phyloP scores from a whole-genome alignment of 2,888 invertebrate genomes.

The Chaitophorus viminalis region DNA sequence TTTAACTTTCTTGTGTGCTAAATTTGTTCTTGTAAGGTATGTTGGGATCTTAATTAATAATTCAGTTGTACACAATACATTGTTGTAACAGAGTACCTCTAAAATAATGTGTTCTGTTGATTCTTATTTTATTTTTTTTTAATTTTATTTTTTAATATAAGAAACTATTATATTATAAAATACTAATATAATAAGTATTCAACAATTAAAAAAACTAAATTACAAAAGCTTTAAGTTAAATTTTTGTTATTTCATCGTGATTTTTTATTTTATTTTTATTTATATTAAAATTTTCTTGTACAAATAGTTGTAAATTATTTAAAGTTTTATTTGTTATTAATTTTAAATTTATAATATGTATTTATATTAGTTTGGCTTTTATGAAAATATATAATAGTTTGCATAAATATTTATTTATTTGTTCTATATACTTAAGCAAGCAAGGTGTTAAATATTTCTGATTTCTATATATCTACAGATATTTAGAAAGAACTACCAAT shows the following conservation, averaged over 20 bases:
- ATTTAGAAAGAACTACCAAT: too few species aligned
- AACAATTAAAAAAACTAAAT: not conserved
- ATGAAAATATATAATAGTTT: constrained; percentile 11
- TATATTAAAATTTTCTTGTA: not conserved
- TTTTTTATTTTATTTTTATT: not conserved
- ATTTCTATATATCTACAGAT: too few species aligned
- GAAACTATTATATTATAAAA: too few species aligned
- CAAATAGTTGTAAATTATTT: constrained; percentile 30
- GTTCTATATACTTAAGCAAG: not conserved
- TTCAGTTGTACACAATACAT: too few species aligned
- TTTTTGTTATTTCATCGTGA: not conserved
- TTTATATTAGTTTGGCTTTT: constrained; percentile 27
- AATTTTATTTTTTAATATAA: too few species aligned
- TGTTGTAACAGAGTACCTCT: too few species aligned
- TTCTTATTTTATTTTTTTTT: too few species aligned
- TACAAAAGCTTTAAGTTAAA: not conserved
- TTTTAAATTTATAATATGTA: not conserved
- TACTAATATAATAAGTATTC: not conserved
- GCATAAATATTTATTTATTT: not conserved
- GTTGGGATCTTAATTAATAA: too few species aligned
- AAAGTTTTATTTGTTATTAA: not conserved
- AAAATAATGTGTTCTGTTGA: too few species aligned
- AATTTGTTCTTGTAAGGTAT: too few species aligned
- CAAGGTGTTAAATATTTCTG: too few species aligned
- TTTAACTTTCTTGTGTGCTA: too few species aligned